Evolutionary conservation across 2,797 vertebrate genomes (phyloP), one percentile per base, ranked within the genome.

Genomic region (Acrossocheilus wenchowensis): DNA sequence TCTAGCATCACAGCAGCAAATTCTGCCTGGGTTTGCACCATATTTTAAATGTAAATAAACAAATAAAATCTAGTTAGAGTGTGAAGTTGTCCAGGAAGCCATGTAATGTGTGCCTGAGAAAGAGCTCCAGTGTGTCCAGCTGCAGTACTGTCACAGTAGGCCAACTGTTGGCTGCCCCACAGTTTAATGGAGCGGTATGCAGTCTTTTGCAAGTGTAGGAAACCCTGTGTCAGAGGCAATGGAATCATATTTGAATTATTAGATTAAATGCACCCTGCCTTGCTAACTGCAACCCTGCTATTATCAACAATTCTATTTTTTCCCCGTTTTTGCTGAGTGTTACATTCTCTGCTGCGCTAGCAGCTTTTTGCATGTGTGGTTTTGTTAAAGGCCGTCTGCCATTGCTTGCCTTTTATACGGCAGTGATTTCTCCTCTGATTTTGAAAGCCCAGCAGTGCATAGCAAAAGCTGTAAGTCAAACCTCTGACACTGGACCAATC

Each of bases 291-390:
- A 90, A 73, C 78, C 4, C 79, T 86, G 73, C 81, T 79, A 88
- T 89, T 88, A 86, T 54, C 62, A 52, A 68, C 52, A 2, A 57
- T 60, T 48, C 15, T 8, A 43, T 41, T 80, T 86, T 48, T 79
- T 11, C 34, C 23, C 60, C 30, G 39, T 79, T 72, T 79, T 64
- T 52, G n/a, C 81, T 68, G 71, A 85, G 81, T 86, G 73, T 87
- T 77, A 54, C 64, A 89, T 84, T 89, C 86, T 68, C 19, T 72
- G 75, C 87, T 60, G 60, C 30, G 36, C 85, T 81, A 86, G 87
- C 89, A 87, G 17, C 64, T 88, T 88, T 83, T 73, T 45, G 45
- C 83, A 68, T 71, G 36, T 88, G 80, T 4, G 83, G 85, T 87
- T 80, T 83, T 21, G 60, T n/a, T 54, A 62, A 21, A 73, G 72